phyloP scores from a whole-genome alignment of 2,888 invertebrate species.

The Nasonia oneida region DNA sequence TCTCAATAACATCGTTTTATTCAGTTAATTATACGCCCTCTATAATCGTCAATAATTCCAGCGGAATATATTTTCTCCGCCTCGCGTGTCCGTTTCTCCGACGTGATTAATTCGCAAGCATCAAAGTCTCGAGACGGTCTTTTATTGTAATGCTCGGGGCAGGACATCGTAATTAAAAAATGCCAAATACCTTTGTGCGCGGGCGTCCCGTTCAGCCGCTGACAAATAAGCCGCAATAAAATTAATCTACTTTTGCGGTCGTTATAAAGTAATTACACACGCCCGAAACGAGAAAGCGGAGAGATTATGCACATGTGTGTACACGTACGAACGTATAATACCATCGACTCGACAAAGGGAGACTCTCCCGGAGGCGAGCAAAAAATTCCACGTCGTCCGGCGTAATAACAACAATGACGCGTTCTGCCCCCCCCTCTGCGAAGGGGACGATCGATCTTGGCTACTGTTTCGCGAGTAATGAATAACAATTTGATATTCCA shows the following conservation, averaged over 20 bases:
- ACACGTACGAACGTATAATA: neutral
- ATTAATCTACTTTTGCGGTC: slow-evolving; percentile 59
- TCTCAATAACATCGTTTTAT: slow-evolving; percentile 26
- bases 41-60: neutral
- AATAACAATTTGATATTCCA: slow-evolving; percentile 52
- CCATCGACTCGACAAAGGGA: slow-evolving; percentile 2
- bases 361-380: neutral
- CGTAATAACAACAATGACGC: slow-evolving; percentile 50
- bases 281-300: slow-evolving; percentile 29
- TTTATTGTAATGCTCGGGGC: slow-evolving; percentile 28
- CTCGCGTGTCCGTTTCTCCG: neutral
- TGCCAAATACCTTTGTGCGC: slow-evolving; percentile 26
- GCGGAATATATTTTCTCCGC: neutral
- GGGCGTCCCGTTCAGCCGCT: neutral
- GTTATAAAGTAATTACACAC: slow-evolving; percentile 56
- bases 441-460: slow-evolving; percentile 47
- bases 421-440: neutral
- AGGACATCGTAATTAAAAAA: slow-evolving; percentile 55
- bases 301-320: neutral
- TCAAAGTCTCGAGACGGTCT: neutral
- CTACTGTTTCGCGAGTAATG: slow-evolving; percentile 53
- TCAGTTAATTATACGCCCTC: slow-evolving; percentile 11
- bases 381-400: slow-evolving; percentile 25
- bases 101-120: slow-evolving; percentile 49
- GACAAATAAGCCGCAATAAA: slow-evolving; percentile 57